phyloP scores from a whole-genome alignment of 37 sponge, comb jelly and placozoan genomes.

The Petrosia ficiformis region DNA sequence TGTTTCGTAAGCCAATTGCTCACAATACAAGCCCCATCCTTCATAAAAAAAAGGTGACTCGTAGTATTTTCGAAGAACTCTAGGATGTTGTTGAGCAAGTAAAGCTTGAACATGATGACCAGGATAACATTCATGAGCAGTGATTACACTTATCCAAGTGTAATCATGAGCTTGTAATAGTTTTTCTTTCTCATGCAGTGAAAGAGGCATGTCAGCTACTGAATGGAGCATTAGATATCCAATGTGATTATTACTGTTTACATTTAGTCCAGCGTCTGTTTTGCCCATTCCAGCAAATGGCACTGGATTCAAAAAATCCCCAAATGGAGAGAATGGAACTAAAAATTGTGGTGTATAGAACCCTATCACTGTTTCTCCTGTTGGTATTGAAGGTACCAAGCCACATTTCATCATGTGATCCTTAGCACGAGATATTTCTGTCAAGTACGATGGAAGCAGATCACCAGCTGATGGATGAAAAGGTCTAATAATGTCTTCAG shows the following conservation, averaged over 20 bases:
- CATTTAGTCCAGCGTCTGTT: conserved; percentile 1
- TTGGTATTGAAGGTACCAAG: conserved; percentile 34
- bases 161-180: conserved; percentile 50
- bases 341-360: conserved; percentile 48
- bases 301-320: conserved; percentile 57
- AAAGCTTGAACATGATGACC: conserved; percentile 63
- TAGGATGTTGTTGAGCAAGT: conserved; percentile 38
- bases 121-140: conserved; percentile 66
- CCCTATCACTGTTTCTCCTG: conserved; percentile 40
- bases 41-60: conserved; percentile 54
- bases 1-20: conserved; percentile 58
- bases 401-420: conserved; percentile 29
- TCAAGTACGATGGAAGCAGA: conserved; percentile 40
- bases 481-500: conserved; percentile 16
- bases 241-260: not conserved
- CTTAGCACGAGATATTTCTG: conserved; percentile 38
- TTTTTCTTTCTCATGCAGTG: conserved; percentile 17
- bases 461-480: conserved; percentile 30
- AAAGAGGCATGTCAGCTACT: conserved; percentile 9
- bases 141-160: conserved; percentile 56
- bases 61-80: conserved; percentile 39
- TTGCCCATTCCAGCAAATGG: conserved; percentile 44
- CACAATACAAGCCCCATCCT: conserved; percentile 67
- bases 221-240: conserved; percentile 68
- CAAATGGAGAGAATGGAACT: conserved; percentile 57